Evolutionary conservation across 2,888 invertebrate species (phyloP).

Genomic region (Drosophila lutescens): DNA sequence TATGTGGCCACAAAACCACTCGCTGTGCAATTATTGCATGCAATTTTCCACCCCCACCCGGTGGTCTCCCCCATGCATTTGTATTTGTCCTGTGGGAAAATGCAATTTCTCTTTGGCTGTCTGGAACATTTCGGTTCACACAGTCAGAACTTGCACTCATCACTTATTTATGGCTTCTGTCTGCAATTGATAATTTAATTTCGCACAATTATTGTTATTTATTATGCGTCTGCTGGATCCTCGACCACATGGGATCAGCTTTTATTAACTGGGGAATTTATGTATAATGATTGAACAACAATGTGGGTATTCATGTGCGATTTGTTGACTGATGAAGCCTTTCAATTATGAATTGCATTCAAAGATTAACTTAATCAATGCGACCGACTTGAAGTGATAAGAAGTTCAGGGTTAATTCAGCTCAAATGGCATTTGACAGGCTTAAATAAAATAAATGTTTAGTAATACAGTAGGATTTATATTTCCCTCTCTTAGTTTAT

Average conservation of each 20-base stretch:
- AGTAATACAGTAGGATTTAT: too few relatives aligned
- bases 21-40: conserved; percentile 43
- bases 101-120: conserved; percentile 54
- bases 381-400: conserved; percentile 6
- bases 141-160: conserved; percentile 39
- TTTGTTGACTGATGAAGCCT: conserved; percentile 28
- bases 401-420: conserved; percentile 33
- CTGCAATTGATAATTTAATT: conserved; percentile 77
- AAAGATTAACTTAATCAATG: conserved; percentile 21
- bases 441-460: background rate
- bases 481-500: background rate
- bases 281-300: conserved; percentile 26
- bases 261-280: conserved; percentile 53
- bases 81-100: conserved; percentile 66
- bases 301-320: conserved; percentile 40
- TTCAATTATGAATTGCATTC: conserved; percentile 28
- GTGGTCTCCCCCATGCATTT: conserved; percentile 4
- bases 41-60: conserved; percentile 35
- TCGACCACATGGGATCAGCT: conserved; percentile 39
- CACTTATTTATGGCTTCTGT: conserved; percentile 68
- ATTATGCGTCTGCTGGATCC: conserved; percentile 54
- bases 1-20: conserved; percentile 36
- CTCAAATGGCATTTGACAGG: background rate
- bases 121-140: conserved; percentile 48
- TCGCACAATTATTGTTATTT: conserved; percentile 71